These are phyloP conservation scores for Lypha dubia DNA, from an alignment of 2,888 invertebrate genomes.

Conservation along the genomic window DNA sequence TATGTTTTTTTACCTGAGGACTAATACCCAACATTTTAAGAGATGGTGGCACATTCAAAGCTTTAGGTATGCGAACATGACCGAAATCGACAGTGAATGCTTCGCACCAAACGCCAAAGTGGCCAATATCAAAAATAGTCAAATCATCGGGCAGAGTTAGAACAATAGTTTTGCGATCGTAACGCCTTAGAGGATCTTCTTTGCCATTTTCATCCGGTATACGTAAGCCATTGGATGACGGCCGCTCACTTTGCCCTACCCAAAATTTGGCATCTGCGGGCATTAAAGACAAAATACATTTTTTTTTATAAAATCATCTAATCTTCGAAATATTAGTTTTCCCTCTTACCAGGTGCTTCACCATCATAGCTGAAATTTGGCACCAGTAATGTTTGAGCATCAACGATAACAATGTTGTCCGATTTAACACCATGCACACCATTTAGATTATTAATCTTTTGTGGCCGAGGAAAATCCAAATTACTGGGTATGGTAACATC, in stretches of 20 bases:
- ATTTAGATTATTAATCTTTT: slow-evolving; percentile 89
- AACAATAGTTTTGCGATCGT: slow-evolving; percentile 94
- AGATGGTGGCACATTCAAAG: slow-evolving; percentile 93
- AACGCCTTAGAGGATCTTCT: slow-evolving; percentile 89
- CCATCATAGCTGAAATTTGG: slow-evolving; percentile 96
- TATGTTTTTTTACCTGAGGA: slow-evolving; percentile 90
- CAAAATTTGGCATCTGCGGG: slow-evolving; percentile 95
- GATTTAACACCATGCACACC: slow-evolving; percentile 94
- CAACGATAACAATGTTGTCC: slow-evolving; percentile 94
- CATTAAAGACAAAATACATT: not conserved
- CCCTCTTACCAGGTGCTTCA: slow-evolving; percentile 91
- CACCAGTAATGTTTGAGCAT: slow-evolving; percentile 95
- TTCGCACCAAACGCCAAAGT: slow-evolving; percentile 97
- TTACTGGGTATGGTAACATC: slow-evolving; percentile 91
- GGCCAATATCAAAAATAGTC: slow-evolving; percentile 95
- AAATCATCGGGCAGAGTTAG: slow-evolving; percentile 94
- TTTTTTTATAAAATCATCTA: not conserved
- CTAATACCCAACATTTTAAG: slow-evolving; percentile 96
- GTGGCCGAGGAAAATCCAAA: slow-evolving; percentile 92
- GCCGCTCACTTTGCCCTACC: slow-evolving; percentile 92
- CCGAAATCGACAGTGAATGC: slow-evolving; percentile 97
- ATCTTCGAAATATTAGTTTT: not conserved
- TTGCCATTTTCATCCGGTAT: slow-evolving; percentile 97
- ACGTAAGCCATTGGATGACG: slow-evolving; percentile 91
- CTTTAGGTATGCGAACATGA: slow-evolving; percentile 90